These are phyloP conservation scores for Meleagris gallopavo DNA, from an alignment of 2,113 vertebrate genomes.

Conservation along the genomic window DNA sequence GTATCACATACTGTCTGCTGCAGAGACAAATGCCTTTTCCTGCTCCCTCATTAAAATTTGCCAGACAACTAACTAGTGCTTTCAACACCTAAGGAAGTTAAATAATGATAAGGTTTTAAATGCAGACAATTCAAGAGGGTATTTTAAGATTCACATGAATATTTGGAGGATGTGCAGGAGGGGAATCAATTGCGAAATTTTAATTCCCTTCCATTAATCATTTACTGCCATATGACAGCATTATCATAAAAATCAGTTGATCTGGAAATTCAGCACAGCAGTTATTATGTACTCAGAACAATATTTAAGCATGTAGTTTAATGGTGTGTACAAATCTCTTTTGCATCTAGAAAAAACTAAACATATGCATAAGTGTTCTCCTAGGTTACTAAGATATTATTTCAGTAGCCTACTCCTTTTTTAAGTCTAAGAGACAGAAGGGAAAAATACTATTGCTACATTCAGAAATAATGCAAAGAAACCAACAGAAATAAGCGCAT, in stretches of 20 bases:
- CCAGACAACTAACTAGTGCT: not conserved
- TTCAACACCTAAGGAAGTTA: not conserved
- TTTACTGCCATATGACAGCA: not conserved
- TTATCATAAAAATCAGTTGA: not conserved
- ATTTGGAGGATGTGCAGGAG: rapidly evolving
- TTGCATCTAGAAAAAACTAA: not conserved
- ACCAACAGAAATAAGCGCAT: not conserved
- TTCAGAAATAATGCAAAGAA: not conserved
- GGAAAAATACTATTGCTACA: not conserved
- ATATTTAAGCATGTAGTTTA: not conserved
- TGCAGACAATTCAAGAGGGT: not conserved
- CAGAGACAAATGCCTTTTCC: conserved; percentile 14
- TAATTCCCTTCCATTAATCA: not conserved
- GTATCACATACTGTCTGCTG: not conserved
- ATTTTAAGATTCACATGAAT: not conserved
- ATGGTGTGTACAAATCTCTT: not conserved
- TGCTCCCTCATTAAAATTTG: conserved; percentile 11
- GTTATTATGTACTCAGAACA: not conserved
- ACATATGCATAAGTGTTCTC: not conserved
- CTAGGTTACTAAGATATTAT: not conserved
- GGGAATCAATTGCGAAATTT: not conserved
- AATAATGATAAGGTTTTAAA: not conserved
- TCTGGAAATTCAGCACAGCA: not conserved
- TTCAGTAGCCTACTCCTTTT: not conserved
- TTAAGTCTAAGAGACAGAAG: not conserved